Conservation (phyloP, 2,113 vertebrate genomes). For the Larimichthys polyactis region DNA sequence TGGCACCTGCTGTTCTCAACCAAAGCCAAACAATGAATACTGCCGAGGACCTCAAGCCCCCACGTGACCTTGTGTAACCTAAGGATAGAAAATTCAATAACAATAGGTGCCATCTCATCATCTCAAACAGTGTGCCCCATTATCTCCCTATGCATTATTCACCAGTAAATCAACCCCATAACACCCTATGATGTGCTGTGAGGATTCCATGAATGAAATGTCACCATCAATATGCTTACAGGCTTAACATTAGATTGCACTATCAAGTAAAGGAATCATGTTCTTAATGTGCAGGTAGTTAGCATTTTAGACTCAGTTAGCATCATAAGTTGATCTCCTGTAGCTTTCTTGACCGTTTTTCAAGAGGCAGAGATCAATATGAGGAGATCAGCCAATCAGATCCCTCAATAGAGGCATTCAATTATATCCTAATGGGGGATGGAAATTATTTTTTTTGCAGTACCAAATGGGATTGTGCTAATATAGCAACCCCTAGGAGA, state of each 20-base stretch:
- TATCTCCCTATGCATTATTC: constrained; percentile 59
- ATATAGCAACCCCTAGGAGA: background rate
- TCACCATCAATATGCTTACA: constrained; percentile 51
- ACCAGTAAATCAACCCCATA: constrained; percentile 45
- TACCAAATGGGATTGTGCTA: constrained; percentile 8
- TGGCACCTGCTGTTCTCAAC: too few species aligned
- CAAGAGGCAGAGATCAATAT: constrained; percentile 34
- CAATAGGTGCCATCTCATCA: constrained; percentile 4
- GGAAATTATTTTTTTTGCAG: constrained; percentile 33
- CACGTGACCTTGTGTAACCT: too few species aligned
- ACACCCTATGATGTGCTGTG: constrained; percentile 26
- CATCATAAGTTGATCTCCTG: constrained; percentile 33
- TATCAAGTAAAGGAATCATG: constrained; percentile 28
- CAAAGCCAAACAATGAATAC: too few species aligned
- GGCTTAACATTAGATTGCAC: constrained; percentile 25
- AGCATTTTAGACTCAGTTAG: constrained; percentile 39
- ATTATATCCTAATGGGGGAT: constrained; percentile 10
- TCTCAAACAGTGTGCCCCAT: constrained; percentile 4
- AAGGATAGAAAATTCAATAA: too few species aligned
- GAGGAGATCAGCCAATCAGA: constrained; percentile 27
- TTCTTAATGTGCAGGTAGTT: constrained; percentile 33
- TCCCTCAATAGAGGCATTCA: constrained; percentile 6
- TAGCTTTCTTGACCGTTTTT: constrained; percentile 35
- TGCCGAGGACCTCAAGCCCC: too few species aligned
- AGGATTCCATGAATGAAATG: constrained; percentile 51